Percentiles rank a stretch among this genome's conserved stretches.
phyloP scores from a whole-genome alignment of 37 sponge, comb jelly and placozoan species.

The Amphimedon queenslandica region DNA sequence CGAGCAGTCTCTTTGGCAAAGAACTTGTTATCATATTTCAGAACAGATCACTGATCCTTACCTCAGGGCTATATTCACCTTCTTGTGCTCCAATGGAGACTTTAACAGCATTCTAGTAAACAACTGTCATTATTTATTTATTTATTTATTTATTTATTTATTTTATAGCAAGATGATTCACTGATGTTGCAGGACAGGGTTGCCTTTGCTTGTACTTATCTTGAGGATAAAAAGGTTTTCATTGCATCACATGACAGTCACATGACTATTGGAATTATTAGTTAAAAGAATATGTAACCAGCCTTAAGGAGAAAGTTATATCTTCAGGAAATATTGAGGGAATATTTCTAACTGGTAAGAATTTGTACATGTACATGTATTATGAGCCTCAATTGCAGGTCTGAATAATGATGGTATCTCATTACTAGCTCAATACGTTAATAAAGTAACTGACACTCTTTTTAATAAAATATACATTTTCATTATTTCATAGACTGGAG shows the following conservation, averaged over 20 bases:
- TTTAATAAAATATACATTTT: background rate
- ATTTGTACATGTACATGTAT: conserved; percentile 4
- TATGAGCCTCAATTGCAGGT: conserved; percentile 12
- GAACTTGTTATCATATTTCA: conserved; percentile 50
- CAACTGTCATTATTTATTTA: no score
- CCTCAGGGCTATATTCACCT: conserved; percentile 65
- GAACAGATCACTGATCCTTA: conserved; percentile 60
- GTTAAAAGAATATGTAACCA: conserved; percentile 28
- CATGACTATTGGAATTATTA: background rate
- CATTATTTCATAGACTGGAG: conserved; percentile 60
- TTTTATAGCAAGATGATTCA: conserved; percentile 3
- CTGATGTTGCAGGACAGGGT: conserved; percentile 60
- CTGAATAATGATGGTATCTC: conserved; percentile 45
- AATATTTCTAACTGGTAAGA: conserved; percentile 50
- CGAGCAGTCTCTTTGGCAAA: conserved; percentile 55
- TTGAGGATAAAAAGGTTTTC: conserved; percentile 48
- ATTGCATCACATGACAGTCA: no score
- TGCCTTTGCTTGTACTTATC: conserved; percentile 72
- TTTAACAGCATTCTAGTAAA: conserved; percentile 55
- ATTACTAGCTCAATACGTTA: conserved; percentile 68
- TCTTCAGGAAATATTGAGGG: conserved; percentile 43
- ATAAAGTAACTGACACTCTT: conserved; percentile 34
- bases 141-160: background rate
- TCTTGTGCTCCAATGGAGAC: conserved; percentile 48
- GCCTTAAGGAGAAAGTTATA: conserved; percentile 13